phyloP scores from a whole-genome alignment of 2,888 invertebrate genomes.

The Ryuthela nishihirai region DNA sequence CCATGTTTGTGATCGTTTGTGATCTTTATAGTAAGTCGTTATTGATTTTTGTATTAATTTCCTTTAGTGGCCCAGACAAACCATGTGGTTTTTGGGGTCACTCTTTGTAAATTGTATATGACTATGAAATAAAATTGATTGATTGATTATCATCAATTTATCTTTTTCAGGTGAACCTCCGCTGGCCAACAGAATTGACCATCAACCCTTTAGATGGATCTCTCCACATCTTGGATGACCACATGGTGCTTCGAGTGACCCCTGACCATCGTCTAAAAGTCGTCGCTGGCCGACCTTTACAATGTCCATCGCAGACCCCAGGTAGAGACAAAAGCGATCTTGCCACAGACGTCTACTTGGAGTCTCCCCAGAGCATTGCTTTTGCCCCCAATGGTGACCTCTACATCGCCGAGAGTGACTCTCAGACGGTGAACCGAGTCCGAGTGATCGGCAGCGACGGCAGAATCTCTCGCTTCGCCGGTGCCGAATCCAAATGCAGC shows the following conservation, averaged over 20 bases:
- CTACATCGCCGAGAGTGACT: slow-evolving; percentile 88
- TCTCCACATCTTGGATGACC: slow-evolving; percentile 91
- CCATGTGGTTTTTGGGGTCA: no score
- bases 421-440: slow-evolving; percentile 58
- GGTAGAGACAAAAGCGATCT: slow-evolving; percentile 40
- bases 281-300: slow-evolving; percentile 89
- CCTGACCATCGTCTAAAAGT: slow-evolving; percentile 76
- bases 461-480: slow-evolving; percentile 51
- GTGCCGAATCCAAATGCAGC: slow-evolving; percentile 52
- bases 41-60: no score
- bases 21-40: no score
- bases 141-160: not conserved
- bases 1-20: no score
- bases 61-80: no score
- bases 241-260: slow-evolving; percentile 84
- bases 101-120: no score
- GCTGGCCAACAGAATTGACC: slow-evolving; percentile 95
- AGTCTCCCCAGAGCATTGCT: slow-evolving; percentile 80
- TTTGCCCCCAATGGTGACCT: slow-evolving; percentile 88
- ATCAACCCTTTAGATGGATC: slow-evolving; percentile 91
- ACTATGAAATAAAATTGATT: no score
- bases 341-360: slow-evolving; percentile 57
- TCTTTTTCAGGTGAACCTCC: slow-evolving; percentile 67
- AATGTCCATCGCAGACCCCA: slow-evolving; percentile 64
- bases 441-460: slow-evolving; percentile 52